Base-by-base conservation (phyloP, 2,797 vertebrate species). In the Danio choprae region DNA sequence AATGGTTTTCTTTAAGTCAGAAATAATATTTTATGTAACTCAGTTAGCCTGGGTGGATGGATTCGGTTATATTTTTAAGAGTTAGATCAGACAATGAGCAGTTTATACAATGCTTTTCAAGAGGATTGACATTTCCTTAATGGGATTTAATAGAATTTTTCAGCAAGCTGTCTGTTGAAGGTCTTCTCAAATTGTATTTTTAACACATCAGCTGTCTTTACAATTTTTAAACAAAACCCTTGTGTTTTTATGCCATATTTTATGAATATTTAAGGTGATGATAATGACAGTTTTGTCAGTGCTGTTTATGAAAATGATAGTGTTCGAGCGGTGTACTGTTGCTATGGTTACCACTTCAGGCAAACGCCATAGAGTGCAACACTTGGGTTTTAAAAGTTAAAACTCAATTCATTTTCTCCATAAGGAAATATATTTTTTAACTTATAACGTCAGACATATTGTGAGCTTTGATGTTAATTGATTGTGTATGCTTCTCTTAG, bases 111-210 rank as follows among this genome's bases (percentile, higher is more conserved):
- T 69, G 46, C n/a, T 15, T n/a, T 51, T 38, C 20, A 48, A 20
- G 44, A 22, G 20, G 64, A 67, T 9, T n/a, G 2, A 50, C 15
- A 68, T 68, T 69, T 67, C 69, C 29, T 51, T n/a, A 38, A 69
- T 51, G 46, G 15, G 38, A 16, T 59, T 38, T 38, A 59, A 36
- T 59, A 36, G 13, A 16, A 36, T 36, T 36, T 7, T 59, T 36
- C 56, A 36, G 12, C 12, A 13, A 13, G 3, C 22, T 36, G 15
- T 59, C 58, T 36, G 58, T 38, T 60, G 29, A 36, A 60, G 29
- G 58, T 60, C 58, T 29, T 36, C 58, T 4, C 18, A 56, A 55
- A 53, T 55, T 18, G 16, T 55, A 1, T 55, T 55, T 55, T 55
- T 55, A 55, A 18, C 18, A 18, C 18, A 55, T 18, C 53, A 9